Base-by-base conservation (phyloP, 1,140 invertebrate species). In the Calephelis virginiensis region DNA sequence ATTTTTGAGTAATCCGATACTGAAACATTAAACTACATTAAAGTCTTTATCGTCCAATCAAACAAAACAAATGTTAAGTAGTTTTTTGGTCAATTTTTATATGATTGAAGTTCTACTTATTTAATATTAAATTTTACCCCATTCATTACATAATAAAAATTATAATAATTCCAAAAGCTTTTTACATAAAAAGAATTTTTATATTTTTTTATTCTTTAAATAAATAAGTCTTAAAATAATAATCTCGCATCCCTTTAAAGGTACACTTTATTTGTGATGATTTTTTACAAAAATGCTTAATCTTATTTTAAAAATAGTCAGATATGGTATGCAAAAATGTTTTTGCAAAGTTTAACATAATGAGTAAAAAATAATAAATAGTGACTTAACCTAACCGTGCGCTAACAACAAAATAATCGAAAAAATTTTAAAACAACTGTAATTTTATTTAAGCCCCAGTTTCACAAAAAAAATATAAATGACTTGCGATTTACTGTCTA, bases 291-390 rank as follows among this genome's bases (percentile, higher is more conserved):
- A 56, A 56, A 45, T 50, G 48, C 38, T 53, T 53, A 53, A 45
- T 50, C 28, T 64, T 64, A 56, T 28, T 56, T 56, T 56, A 56
- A 56, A 56, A 56, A 56, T 56, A 56, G 53, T 56, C 53, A 37
- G 53, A 56, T 43, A 43, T 56, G 53, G 53, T 56, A 56, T 28
- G 53, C 53, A 56, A 56, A 56, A 56, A 56, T 56, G 11, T 37
- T 56, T 56, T 56, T 56, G 53, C 28, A 17, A 28, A 28, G 17
- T 56, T 49, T 64, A 64, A 64, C 48, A 64, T 43, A 53, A 53
- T 38, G 63, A 56, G 63, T 49, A 50, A 53, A 64, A 64, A 64
- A 50, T 63, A 63, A 63, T 64, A 64, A 64, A 64, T 64, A 64
- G 38, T 53, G 12, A 40, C 63, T 64, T 53, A 62, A 46, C 38